Percentiles rank a stretch among this genome's conserved stretches.
Evolutionary conservation across 2,888 invertebrate species (phyloP).

Genomic region (Macroteleia sp.): DNA sequence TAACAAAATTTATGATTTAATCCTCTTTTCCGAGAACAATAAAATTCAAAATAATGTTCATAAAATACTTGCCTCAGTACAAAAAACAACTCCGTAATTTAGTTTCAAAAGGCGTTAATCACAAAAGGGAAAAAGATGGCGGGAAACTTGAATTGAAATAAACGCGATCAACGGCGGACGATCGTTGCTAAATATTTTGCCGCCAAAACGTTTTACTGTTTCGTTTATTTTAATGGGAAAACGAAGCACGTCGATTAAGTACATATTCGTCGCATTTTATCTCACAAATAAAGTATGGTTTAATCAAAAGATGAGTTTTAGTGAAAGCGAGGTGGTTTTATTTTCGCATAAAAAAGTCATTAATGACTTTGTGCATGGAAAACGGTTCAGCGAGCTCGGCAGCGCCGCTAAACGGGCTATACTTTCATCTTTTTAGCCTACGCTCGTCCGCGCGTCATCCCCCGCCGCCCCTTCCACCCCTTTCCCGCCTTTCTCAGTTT

Average conservation of each 20-base stretch:
- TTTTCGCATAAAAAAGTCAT: slow-evolving; percentile 63
- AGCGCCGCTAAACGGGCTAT: slow-evolving; percentile 43
- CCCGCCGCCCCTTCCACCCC: too few species aligned
- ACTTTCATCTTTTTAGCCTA: slow-evolving; percentile 58
- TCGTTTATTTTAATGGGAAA: slow-evolving; percentile 37
- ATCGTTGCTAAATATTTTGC: slow-evolving; percentile 11
- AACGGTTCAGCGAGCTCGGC: slow-evolving; percentile 57
- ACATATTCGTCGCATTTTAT: slow-evolving; percentile 27
- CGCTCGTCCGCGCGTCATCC: slow-evolving; percentile 29
- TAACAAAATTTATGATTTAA: too few species aligned
- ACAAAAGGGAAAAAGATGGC: too few species aligned
- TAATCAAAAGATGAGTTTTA: slow-evolving; percentile 56
- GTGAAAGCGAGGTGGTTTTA: slow-evolving; percentile 42
- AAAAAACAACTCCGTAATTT: too few species aligned
- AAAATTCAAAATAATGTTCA: too few species aligned
- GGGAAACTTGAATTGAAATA: neutral
- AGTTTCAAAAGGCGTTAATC: too few species aligned
- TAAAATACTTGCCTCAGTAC: too few species aligned
- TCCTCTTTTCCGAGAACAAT: too few species aligned
- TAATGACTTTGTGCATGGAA: slow-evolving; percentile 64
- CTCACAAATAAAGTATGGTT: slow-evolving; percentile 53
- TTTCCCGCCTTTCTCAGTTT: slow-evolving; percentile 29
- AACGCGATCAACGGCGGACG: neutral
- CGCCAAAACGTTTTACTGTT: slow-evolving; percentile 11
- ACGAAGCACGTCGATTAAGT: slow-evolving; percentile 40